Evolutionary conservation across 2,888 invertebrate genomes (phyloP).

Genomic region (Lepidonotus clava): DNA sequence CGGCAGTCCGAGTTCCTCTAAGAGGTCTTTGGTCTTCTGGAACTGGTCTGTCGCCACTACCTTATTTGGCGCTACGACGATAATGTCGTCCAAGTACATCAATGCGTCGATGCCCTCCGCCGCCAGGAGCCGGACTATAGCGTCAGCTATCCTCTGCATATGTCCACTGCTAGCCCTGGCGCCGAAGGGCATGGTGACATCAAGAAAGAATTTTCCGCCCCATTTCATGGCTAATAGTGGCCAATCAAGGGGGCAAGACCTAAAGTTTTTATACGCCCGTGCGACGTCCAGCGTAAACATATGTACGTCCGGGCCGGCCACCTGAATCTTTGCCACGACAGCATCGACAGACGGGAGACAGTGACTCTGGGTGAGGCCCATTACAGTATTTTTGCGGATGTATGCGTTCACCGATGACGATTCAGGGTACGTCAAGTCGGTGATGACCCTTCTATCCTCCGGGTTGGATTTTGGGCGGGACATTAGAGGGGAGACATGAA

Average conservation of each 20-base stretch:
- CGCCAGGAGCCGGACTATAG: not conserved
- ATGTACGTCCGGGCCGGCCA: not conserved
- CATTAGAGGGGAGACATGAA: not conserved
- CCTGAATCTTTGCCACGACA: not conserved
- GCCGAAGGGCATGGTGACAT: not conserved
- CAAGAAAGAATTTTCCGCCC: not conserved
- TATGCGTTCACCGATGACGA: not conserved
- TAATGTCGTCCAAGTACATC: not conserved
- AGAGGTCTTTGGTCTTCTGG: no score
- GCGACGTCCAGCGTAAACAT: not conserved
- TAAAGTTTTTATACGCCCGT: not conserved
- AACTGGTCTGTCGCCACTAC: no score
- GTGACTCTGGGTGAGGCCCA: not conserved
- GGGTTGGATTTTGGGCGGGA: not conserved
- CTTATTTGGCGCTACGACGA: not conserved
- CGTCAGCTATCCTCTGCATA: not conserved
- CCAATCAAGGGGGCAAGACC: not conserved
- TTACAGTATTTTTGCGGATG: not conserved
- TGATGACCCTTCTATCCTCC: not conserved
- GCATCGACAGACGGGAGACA: not conserved
- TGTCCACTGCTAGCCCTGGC: not conserved
- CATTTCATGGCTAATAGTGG: not conserved
- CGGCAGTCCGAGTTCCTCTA: no score
- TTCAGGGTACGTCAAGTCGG: not conserved
- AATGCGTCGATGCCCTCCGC: not conserved